Conservation (phyloP, 2,797 vertebrate genomes). For the Furcifer pardalis region DNA sequence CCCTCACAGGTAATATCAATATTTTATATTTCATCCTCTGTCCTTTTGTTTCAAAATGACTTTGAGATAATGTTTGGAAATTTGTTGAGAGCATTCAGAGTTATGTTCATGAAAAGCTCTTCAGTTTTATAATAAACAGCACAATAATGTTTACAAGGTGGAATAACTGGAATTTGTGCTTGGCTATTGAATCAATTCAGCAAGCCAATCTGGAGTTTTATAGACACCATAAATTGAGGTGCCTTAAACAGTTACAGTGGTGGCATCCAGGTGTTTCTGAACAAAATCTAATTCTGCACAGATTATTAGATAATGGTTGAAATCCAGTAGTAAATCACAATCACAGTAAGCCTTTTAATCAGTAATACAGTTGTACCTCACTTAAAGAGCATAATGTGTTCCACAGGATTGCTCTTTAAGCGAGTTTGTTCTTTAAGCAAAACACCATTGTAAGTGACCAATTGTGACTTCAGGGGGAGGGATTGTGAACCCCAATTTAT, state of each 20-base stretch:
- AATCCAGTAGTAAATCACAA: no score
- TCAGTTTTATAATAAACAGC: neutral
- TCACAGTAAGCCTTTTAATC: no score
- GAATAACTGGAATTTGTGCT: neutral
- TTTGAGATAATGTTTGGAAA: neutral
- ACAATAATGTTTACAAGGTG: neutral
- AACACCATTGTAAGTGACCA: no score
- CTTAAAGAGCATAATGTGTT: no score
- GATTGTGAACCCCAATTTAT: no score
- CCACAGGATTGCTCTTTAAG: no score
- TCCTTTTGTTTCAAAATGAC: neutral
- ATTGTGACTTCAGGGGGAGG: no score
- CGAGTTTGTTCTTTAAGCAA: no score
- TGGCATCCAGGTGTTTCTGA: neutral
- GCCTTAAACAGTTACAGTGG: neutral
- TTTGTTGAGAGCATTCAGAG: neutral
- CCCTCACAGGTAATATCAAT: slow-evolving; percentile 83
- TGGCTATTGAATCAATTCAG: neutral
- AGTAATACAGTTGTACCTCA: no score
- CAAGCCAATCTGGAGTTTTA: neutral
- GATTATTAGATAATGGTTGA: no score
- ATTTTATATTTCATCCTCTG: neutral
- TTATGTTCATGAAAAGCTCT: neutral
- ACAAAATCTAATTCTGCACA: no score
- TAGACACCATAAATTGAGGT: neutral